Evolutionary conservation across 2,797 vertebrate species (phyloP).

Genomic region (Eurystomus glaucurus): DNA sequence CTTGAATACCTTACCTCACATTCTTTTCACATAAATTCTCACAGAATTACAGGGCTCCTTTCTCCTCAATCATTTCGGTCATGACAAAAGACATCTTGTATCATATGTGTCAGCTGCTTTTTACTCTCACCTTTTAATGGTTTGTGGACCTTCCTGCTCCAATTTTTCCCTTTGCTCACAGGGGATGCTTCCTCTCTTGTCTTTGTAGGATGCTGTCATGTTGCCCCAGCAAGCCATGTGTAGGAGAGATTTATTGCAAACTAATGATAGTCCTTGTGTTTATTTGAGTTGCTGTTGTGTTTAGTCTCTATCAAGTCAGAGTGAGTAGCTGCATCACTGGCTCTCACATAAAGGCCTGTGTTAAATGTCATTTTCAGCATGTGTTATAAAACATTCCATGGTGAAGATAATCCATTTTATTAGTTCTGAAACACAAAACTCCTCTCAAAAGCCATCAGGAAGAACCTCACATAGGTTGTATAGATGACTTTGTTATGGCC

Average conservation of each 20-base stretch:
- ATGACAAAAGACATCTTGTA: neutral
- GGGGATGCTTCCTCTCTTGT: neutral
- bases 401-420: neutral
- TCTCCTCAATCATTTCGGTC: neutral
- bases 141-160: neutral
- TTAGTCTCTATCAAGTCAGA: neutral
- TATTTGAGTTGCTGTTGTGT: constrained; percentile 15
- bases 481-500: neutral
- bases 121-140: neutral
- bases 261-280: neutral
- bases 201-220: neutral
- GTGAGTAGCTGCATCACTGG: neutral
- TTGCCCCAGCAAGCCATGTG: neutral
- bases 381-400: neutral
- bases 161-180: neutral
- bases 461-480: neutral
- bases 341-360: neutral
- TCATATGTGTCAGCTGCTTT: neutral
- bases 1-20: neutral
- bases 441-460: neutral
- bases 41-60: neutral
- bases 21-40: neutral
- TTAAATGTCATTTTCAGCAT: neutral
- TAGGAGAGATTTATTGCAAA: neutral
- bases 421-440: neutral